Evolutionary conservation across 2,797 vertebrate species (phyloP), one percentile per base, ranked within the genome.

Genomic region (Cynopterus sphinx): DNA sequence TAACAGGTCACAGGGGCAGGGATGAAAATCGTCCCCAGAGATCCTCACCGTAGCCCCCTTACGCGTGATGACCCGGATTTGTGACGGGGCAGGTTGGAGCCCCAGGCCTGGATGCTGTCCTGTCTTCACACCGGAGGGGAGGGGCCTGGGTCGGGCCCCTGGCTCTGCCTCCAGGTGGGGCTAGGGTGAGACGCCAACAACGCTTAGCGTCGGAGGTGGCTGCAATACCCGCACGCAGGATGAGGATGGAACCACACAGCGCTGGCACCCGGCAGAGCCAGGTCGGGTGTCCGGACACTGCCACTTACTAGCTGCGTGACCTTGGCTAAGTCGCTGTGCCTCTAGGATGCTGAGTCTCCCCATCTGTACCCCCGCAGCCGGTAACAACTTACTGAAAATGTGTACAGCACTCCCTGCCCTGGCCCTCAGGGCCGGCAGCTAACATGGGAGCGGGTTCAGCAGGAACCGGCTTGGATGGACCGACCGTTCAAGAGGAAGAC

Each of bases 51-150:
- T 0, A 3, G 77, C 5, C 15, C 5, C 28, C 26, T 39, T 5
- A 13, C 1, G 8, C 36, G 10, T 41, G n/a, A 36, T n/a, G 16
- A 16, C 26, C 1, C 0, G n/a, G 21, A 6, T 21, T 55, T 51
- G 7, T 22, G 77, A n/a, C 21, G 12, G 2, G 33, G 33, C 9
- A 24, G 68, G 13, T 19, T 0, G 0, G 61, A 77, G 61, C 57
- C 13, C 16, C 4, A 7, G 5, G 22, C 22, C 46, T 57, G 46
- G 49, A 15, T 1, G 8, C 26, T 13, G n/a, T 59, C 83, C 26
- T 33, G 28, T 83, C 12, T 17, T 49, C 26, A 4, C 22, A 4
- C 67, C 26, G 9, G 41, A 39, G 22, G 41, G 9, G 4, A 39
- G 82, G 49, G 59, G 24, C 39, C 24, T 24, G 31, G 49, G 28